Base-by-base conservation (phyloP, 2,797 vertebrate species). In the Catostomus latipinnis region DNA sequence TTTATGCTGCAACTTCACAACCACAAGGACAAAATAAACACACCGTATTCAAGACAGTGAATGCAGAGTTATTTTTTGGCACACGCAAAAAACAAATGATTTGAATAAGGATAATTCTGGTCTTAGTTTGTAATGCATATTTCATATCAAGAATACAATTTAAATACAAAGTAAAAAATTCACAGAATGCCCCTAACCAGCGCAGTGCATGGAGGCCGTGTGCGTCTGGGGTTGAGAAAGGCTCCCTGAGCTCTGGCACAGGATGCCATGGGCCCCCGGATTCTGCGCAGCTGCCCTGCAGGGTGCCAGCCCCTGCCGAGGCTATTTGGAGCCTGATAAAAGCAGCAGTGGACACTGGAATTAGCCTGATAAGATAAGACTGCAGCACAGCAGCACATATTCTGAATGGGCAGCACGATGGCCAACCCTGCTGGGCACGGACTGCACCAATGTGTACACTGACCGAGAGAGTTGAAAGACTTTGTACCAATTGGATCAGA, bases 361-460 rank as follows among this genome's bases (percentile, higher is more conserved):
- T 89, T 81, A 80, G 82, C 85, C 85, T 85, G 89, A 92, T 91
- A 89, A 90, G 90, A 92, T 91, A 88, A 89, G 87, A 86, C 74
- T 66, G 52, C 79, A 69, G 71, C 8, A 70, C 68, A 77, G 84
- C 79, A 72, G 81, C 82, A 78, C 66, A 83, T 76, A 83, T 87
- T 88, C 83, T 86, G 88, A 90, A 87, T 86, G 84, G 84, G 84
- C 73, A 86, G 74, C 13, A 12, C 52, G 34, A 74, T 72, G 87
- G 77, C 76, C 81, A 88, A 83, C 76, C 69, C 78, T 74, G 68
- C 77, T 12, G 76, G 77, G 72, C 76, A 75, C 80, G 61, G 12
- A 81, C 75, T 50, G 9, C 18, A 71, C 58, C 52, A 7, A 53
- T 22, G 68, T 6, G 8, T 16, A 22, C 58, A 14, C 49, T 71